phyloP scores from a whole-genome alignment of 2,888 invertebrate species.

The Eilema caniola region DNA sequence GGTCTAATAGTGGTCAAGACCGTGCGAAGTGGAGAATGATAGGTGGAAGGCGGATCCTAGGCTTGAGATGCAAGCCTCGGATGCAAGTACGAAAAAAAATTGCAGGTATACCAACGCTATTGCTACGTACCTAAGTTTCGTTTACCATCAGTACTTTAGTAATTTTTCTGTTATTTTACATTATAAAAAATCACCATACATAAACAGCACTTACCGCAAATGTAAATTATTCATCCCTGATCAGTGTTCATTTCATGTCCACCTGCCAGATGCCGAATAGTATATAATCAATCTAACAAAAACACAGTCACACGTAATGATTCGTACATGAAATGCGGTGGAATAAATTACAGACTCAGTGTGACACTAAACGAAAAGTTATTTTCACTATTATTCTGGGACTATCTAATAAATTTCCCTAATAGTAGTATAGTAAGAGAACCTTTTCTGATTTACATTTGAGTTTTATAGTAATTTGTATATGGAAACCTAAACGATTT shows the following conservation, averaged over 20 bases:
- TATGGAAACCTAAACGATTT: neutral
- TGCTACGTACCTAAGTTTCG: neutral
- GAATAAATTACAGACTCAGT: constrained; percentile 15
- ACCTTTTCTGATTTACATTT: neutral
- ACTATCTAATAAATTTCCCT: neutral
- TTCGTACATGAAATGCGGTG: neutral
- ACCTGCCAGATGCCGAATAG: neutral
- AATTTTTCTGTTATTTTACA: no score
- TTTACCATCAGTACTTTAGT: no score
- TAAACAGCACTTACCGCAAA: neutral
- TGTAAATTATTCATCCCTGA: neutral
- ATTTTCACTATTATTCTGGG: neutral
- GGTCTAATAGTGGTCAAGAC: no score
- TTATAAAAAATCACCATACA: no score
- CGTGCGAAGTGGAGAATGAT: no score
- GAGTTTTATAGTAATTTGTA: neutral
- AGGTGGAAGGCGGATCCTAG: no score
- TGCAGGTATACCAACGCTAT: no score
- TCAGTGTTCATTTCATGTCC: neutral
- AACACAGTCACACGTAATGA: neutral
- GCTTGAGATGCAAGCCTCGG: no score
- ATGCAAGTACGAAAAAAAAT: no score
- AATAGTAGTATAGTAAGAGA: neutral
- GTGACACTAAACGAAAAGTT: neutral
- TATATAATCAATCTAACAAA: neutral